phyloP scores from a whole-genome alignment of 2,797 vertebrate genomes.

The Okamejei kenojei region DNA sequence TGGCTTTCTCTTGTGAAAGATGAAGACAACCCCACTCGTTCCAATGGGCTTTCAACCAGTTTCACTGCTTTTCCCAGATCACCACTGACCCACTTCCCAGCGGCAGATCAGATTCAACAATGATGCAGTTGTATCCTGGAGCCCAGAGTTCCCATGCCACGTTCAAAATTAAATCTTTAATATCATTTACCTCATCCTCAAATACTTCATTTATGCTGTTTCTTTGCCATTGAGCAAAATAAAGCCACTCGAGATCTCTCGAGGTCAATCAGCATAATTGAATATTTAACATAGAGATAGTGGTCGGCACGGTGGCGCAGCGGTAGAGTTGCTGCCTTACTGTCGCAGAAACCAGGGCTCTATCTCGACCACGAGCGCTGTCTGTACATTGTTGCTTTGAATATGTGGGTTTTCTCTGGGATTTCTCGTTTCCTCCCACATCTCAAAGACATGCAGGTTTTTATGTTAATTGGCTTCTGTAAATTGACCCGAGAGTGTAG shows the following conservation, averaged over 20 bases:
- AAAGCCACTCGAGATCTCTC: neutral
- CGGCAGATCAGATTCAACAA: neutral
- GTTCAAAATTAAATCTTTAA: neutral
- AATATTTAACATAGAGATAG: neutral
- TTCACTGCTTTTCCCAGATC: neutral
- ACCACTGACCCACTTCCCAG: neutral
- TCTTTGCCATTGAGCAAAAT: neutral
- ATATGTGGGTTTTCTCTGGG: too few relatives aligned
- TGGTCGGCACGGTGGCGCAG: too few relatives aligned
- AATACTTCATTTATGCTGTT: neutral
- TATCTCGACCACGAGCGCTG: too few relatives aligned
- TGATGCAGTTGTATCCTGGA: neutral
- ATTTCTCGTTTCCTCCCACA: too few relatives aligned
- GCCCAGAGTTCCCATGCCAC: neutral
- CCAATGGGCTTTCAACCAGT: neutral
- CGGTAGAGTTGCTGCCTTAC: too few relatives aligned
- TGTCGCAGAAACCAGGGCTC: too few relatives aligned
- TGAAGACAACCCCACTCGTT: neutral
- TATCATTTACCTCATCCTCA: neutral
- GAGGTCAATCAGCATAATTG: neutral
- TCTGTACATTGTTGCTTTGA: too few relatives aligned
- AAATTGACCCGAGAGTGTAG: too few relatives aligned
- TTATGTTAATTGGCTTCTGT: too few relatives aligned
- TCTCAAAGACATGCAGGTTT: too few relatives aligned
- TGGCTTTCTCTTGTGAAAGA: slow-evolving; percentile 13